Evolutionary conservation across 2,113 vertebrate genomes (phyloP), one percentile per base, ranked within the genome.

Genomic region (Poicephalus gulielmi): DNA sequence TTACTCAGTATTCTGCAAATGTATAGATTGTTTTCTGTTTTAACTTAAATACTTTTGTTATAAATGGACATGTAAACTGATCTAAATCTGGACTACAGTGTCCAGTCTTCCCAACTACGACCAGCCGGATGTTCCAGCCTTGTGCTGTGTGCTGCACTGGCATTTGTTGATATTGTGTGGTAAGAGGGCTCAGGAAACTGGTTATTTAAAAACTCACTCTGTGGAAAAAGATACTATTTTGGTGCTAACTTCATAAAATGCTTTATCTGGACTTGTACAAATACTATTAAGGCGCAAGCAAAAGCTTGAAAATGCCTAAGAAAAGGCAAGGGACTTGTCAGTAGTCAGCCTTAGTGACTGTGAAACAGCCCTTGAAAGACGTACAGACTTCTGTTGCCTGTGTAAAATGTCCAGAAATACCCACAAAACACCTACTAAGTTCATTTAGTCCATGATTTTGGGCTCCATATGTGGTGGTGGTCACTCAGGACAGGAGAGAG

Each of bases 101-200:
- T 76, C 17, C 8, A 22, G 43, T 79, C 67, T 14, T 83, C 50
- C 47, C 35, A 52, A n/a, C 41, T 50, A 18, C 77, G 77, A n/a
- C 73, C 71, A 63, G 0, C 22, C 1, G 1, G 5, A 7, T 43
- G 35, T 14, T 91, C 69, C 73, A 78, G 41, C n/a, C 80, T 69
- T 39, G 27, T 28, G 24, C 69, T 81, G 37, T 17, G 20, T 25
- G 27, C 73, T 81, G 50, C 22, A 1, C 30, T 74, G 44, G 13
- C 10, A 5, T 66, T 81, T 44, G 5, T n/a, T n/a, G n/a, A 11
- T 25, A 2, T 46, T 0, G 1, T 16, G 20, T 44, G 18, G 17
- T 47, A 39, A 83, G 46, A 68, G 16, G 28, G 19, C 31, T 75
- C 31, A 39, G 39, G 49, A 33, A 86, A 35, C 24, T 33, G 31